Percentiles rank a stretch among this genome's conserved stretches.
Evolutionary conservation across 2,113 vertebrate species (phyloP).

Genomic region (Balaenoptera acutorostrata): DNA sequence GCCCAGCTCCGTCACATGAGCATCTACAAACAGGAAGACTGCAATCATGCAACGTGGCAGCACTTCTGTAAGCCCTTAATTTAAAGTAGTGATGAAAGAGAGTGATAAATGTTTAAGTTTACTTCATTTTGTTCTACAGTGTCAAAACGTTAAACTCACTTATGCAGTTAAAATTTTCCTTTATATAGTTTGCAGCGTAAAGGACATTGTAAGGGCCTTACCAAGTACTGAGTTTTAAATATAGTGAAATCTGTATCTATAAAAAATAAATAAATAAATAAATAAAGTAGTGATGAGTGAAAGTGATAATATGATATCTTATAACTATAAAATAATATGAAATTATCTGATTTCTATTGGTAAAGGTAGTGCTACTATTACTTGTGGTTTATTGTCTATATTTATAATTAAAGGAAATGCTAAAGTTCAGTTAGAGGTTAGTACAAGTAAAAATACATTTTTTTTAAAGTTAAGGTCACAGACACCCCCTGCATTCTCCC

Average conservation of each 20-base stretch:
- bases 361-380: neutral
- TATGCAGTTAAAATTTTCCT: neutral
- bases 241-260: neutral
- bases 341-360: neutral
- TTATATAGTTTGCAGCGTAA: neutral
- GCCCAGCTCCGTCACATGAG: neutral
- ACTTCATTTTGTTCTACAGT: neutral
- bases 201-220: neutral
- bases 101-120: neutral
- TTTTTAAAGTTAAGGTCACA: neutral
- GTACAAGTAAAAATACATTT: neutral
- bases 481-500: neutral
- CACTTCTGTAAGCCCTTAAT: neutral
- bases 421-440: slow-evolving; percentile 13
- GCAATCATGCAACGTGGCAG: neutral
- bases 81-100: neutral
- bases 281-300: neutral
- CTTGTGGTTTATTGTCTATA: neutral
- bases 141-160: neutral
- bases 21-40: neutral
- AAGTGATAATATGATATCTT: neutral
- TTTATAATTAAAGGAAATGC: neutral
- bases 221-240: neutral
- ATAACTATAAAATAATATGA: neutral
- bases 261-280: too few relatives aligned